A percentile compares a stretch with the other conserved stretches of the same genome.
phyloP scores from a whole-genome alignment of 2,888 invertebrate species.

The Cephalotes varians region DNA sequence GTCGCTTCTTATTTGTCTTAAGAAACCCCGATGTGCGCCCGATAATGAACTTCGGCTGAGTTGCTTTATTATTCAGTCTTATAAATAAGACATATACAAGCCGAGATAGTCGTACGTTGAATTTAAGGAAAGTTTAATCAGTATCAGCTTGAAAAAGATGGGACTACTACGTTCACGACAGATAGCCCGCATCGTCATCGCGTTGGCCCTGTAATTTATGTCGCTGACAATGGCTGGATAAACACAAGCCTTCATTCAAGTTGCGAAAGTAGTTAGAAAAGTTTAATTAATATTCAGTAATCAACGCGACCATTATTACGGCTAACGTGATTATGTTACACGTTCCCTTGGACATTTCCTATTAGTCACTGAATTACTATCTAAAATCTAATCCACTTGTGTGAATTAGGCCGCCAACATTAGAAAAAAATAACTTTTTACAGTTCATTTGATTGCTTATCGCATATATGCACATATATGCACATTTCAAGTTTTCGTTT shows the following conservation, averaged over 20 bases:
- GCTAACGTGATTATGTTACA: slow-evolving; percentile 29
- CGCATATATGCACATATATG: too few relatives aligned
- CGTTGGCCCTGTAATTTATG: slow-evolving; percentile 16
- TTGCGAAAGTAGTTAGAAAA: slow-evolving; percentile 49
- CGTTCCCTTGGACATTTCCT: slow-evolving; percentile 6
- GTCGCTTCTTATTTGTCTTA: neutral
- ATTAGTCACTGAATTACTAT: slow-evolving; percentile 23
- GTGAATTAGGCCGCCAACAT: too few relatives aligned
- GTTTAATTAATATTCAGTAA: slow-evolving; percentile 37
- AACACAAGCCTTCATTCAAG: slow-evolving; percentile 32
- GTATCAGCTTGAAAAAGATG: slow-evolving; percentile 14
- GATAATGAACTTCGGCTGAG: slow-evolving; percentile 34
- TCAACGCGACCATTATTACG: slow-evolving; percentile 3
- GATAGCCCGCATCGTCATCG: slow-evolving; percentile 37
- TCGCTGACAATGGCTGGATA: slow-evolving; percentile 41
- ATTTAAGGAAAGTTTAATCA: slow-evolving; percentile 50
- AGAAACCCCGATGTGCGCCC: neutral
- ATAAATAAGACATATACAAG: slow-evolving; percentile 18
- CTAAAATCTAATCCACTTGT: neutral
- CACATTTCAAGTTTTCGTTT: too few relatives aligned
- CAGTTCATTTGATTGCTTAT: too few relatives aligned
- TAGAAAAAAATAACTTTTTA: too few relatives aligned
- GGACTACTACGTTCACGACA: neutral
- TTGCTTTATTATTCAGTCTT: slow-evolving; percentile 31
- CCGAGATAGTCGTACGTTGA: slow-evolving; percentile 4